Evolutionary conservation across 2,888 invertebrate genomes (phyloP).

Genomic region (Amphipyra tragopoginis): DNA sequence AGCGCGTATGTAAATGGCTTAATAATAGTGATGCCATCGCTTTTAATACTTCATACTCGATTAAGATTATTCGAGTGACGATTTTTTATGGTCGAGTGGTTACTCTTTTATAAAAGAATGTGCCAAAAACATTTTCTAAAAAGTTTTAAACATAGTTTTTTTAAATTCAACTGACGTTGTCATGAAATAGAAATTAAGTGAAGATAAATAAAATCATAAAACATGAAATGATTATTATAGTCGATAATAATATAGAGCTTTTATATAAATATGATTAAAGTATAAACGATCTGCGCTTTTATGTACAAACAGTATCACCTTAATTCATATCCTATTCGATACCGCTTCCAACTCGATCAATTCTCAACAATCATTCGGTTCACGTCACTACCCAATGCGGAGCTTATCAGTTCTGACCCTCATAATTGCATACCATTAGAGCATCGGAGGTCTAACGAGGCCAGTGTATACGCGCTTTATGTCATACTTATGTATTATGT

Average conservation of each 20-base stretch:
- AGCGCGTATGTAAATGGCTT: constrained; percentile 73
- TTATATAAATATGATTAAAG: too few species aligned
- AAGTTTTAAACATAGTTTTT: too few species aligned
- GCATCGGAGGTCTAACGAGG: constrained; percentile 64
- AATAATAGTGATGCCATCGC: constrained; percentile 54
- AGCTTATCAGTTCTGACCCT: constrained; percentile 68
- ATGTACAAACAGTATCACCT: too few species aligned
- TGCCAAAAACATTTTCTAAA: too few species aligned
- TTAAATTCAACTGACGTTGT: too few species aligned
- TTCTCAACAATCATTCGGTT: constrained; percentile 29
- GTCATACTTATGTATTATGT: constrained; percentile 48
- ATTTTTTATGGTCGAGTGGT: not conserved
- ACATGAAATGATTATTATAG: too few species aligned
- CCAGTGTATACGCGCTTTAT: constrained; percentile 46
- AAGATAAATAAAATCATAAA: too few species aligned
- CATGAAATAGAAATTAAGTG: too few species aligned
- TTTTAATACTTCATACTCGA: constrained; percentile 27
- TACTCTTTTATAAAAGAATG: constrained; percentile 9
- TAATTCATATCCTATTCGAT: not conserved
- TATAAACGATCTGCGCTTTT: too few species aligned
- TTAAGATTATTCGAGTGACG: not conserved
- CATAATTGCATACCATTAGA: constrained; percentile 57
- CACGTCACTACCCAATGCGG: constrained; percentile 36
- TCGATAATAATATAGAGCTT: too few species aligned
- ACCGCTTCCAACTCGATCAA: not conserved